Evolutionary conservation across 2,797 vertebrate genomes (phyloP), one percentile per base, ranked within the genome.

Genomic region (Pyrocephalus nanus): DNA sequence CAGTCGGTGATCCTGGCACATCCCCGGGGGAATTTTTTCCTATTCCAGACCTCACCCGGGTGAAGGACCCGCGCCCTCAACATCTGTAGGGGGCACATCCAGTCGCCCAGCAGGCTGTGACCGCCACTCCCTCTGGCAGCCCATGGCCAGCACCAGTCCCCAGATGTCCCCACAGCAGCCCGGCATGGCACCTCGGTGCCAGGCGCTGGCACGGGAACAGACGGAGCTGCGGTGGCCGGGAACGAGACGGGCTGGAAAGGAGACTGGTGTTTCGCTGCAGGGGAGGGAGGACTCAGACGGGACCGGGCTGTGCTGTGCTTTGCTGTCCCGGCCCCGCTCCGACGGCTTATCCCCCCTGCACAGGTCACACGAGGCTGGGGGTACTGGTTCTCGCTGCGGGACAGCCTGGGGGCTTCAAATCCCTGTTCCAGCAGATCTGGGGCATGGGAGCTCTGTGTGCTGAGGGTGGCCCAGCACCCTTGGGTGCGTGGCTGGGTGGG

Each of bases 141-240:
- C 48, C 62, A 7, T 0, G 6, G 71, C 32, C 29, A 34, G 22
- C 29, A 19, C 6, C 18, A n/a, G 50, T 22, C 9, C 27, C 60
- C 42, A 20, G 12, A 4, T 57, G 38, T 77, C 48, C 12, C 54
- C 27, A 20, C 2, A 0, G 14, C 64, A 10, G 48, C 72, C 21
- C 2, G 0, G 71, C 67, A 6, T 2, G 2, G 71, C 64, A 10
- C 1, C 30, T n/a, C 27, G 4, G 62, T 71, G 83, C 66, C 91
- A 51, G 91, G 88, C 0, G 7, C 86, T 95, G 96, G 90, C 91
- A 69, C 12, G 18, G 73, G 93, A 95, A 81, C 91, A 95, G 83
- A 88, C 2, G 1, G 40, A 34, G 38, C 66, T 81, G 77, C 9
- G 1, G 54, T 81, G 88, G 58, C 89, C 30, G 1, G 80, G 92